Evolutionary conservation across 2,113 vertebrate genomes (phyloP).

Genomic region (Potamarius usumacintae): DNA sequence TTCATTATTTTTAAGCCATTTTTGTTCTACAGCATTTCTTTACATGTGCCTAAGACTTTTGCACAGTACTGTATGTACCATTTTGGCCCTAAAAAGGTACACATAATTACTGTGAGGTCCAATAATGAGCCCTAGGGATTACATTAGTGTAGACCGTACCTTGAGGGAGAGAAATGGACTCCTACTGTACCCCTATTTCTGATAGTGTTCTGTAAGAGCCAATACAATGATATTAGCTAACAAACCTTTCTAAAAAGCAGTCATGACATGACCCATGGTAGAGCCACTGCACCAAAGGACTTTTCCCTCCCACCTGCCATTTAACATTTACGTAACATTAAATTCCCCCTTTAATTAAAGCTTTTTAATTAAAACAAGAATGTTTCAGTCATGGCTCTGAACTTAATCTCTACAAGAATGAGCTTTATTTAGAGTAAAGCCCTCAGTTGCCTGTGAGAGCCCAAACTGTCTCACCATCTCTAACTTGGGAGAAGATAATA

Average conservation of each 20-base stretch:
- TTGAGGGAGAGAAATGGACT: too few relatives aligned
- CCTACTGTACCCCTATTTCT: too few relatives aligned
- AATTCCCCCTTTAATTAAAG: constrained; percentile 36
- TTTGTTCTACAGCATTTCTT: too few relatives aligned
- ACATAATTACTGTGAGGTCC: too few relatives aligned
- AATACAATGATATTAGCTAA: background rate
- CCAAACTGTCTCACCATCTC: background rate
- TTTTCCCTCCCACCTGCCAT: constrained; percentile 11
- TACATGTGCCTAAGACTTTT: too few relatives aligned
- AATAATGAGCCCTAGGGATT: too few relatives aligned
- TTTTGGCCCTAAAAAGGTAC: too few relatives aligned
- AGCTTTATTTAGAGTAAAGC: constrained; percentile 18
- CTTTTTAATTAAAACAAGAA: constrained; percentile 18
- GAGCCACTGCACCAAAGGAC: background rate
- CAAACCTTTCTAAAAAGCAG: background rate
- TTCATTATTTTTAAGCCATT: too few relatives aligned
- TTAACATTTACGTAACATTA: constrained; percentile 9
- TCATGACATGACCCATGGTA: background rate
- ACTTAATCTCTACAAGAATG: constrained; percentile 26
- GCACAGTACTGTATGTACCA: too few relatives aligned
- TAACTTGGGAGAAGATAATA: background rate
- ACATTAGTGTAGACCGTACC: too few relatives aligned
- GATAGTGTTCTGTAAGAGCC: background rate
- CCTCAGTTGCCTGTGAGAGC: background rate
- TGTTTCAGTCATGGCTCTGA: constrained; percentile 10